A percentile compares a stretch with the other conserved stretches of the same genome.
Conservation (phyloP, 2,113 vertebrate species). For the Tupaia tana region DNA sequence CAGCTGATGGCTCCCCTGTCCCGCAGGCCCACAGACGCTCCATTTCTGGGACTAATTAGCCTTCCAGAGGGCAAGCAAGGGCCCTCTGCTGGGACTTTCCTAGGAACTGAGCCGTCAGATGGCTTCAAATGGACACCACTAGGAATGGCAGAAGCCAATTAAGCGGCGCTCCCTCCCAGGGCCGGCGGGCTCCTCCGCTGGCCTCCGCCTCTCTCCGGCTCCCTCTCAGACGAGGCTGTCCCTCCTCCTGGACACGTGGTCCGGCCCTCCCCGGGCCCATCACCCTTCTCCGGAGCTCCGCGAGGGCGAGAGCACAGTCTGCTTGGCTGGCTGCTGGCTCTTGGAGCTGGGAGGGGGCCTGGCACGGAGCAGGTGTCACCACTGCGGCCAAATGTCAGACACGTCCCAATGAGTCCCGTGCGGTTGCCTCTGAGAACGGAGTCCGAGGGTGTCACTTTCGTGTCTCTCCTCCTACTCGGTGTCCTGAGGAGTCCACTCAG, state of each 20-base stretch:
- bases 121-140: background rate
- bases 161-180: background rate
- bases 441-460: too few species aligned
- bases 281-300: too few species aligned
- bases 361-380: background rate
- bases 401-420: background rate
- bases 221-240: background rate
- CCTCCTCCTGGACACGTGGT: rapidly evolving
- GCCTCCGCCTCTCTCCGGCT: background rate
- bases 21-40: background rate
- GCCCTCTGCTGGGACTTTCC: background rate
- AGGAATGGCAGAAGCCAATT: background rate
- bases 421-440: background rate
- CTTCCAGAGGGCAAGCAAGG: constrained; percentile 42
- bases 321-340: background rate
- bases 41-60: background rate
- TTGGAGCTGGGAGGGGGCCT: rapidly evolving
- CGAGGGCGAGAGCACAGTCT: rapidly evolving
- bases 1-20: background rate
- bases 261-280: rapidly evolving
- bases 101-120: background rate
- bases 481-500: rapidly evolving
- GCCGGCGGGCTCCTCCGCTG: background rate
- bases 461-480: rapidly evolving
- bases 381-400: rapidly evolving